These are phyloP conservation scores for Nyctereutes procyonoides DNA, from an alignment of 2,113 vertebrate genomes.

Conservation along the genomic window DNA sequence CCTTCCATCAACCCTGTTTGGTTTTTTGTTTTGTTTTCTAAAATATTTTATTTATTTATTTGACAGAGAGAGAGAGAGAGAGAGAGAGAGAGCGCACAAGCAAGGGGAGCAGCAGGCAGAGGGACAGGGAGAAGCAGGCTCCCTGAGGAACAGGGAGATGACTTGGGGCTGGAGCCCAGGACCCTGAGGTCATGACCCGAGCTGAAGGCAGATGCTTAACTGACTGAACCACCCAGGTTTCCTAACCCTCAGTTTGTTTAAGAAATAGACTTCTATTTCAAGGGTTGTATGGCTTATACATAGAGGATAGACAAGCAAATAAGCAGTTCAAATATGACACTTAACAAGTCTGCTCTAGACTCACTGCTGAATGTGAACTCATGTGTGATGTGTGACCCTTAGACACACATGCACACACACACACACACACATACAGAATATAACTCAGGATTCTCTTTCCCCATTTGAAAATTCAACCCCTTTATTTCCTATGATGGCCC, in stretches of 20 bases:
- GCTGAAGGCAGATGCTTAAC: no score
- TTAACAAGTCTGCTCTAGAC: conserved; percentile 16
- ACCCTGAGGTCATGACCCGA: no score
- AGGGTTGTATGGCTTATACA: not conserved
- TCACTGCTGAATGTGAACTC: not conserved
- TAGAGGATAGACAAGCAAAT: not conserved
- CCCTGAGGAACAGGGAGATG: no score
- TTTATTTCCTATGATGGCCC: not conserved
- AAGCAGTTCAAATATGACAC: not conserved
- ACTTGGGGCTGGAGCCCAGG: no score
- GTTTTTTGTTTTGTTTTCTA: no score
- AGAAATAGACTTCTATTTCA: conserved; percentile 27
- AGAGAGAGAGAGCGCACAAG: no score
- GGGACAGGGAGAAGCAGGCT: no score
- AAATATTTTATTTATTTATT: no score
- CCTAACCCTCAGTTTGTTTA: not conserved
- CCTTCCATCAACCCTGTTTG: no score
- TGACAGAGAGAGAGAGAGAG: no score
- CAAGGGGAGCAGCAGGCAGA: no score
- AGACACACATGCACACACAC: not conserved
- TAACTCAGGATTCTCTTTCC: not conserved
- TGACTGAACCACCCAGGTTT: no score
- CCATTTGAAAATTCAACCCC: conserved; percentile 30
- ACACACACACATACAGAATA: not conserved
- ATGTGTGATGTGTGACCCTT: not conserved